Base-by-base conservation (phyloP, 1,140 invertebrate genomes). In the Saccostrea cuccullata region DNA sequence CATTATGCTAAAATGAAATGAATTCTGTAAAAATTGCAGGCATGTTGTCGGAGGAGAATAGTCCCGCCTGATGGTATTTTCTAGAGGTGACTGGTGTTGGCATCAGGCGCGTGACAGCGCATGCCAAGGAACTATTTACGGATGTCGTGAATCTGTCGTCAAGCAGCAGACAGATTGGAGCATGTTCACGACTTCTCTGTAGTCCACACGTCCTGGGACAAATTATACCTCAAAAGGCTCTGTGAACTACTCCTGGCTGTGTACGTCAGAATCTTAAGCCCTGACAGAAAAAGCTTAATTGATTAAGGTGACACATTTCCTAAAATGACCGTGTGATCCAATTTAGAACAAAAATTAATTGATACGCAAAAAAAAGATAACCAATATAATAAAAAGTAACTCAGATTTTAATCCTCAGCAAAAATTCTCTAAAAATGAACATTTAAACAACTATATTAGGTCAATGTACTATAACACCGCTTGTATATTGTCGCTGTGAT, bases 111-210 rank as follows among this genome's bases (percentile, higher is more conserved):
- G 70, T 77, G 70, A 77, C 70, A 26, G 30, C 70, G 70, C 70
- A 77, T 36, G 70, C 70, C 70, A 77, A 36, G 30, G 30, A 26
- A 12, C 70, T 77, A 77, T 77, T 36, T 77, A 77, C 26, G 70
- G 70, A 77, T 77, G 70, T 36, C 70, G 70, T 77, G 70, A 77
- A 77, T 77, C 70, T 26, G 70, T 77, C 26, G 70, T 26, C 70
- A 77, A 36, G 70, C 30, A 77, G 30, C 70, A 77, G 70, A 77
- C 70, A 77, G 70, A 77, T 36, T 36, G 70, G 0, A 77, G 26
- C 23, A 26, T 11, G 12, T 23, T 17, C 70, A 26, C 26, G 30
- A 67, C 20, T 8, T 17, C 60, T 67, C 6, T 67, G 60, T 23
- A 67, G 60, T n/a, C 60, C 60, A n/a, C 26, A 17, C 15, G 70